Conservation (phyloP, 1,140 invertebrate species). For the Trypoxylus dichotomus region DNA sequence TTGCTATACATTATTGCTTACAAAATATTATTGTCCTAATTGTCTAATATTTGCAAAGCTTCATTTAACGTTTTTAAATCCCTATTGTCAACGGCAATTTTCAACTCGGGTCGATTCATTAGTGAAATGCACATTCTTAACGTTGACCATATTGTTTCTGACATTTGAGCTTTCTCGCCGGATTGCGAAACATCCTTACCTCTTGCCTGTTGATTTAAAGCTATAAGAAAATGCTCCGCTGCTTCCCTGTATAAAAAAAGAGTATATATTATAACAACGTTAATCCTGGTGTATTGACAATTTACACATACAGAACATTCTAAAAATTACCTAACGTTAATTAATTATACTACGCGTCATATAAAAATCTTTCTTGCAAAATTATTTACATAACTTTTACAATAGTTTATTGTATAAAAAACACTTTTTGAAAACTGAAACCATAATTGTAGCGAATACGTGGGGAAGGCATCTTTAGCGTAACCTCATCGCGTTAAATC, state of each 20-base stretch:
- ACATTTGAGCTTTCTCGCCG: slow-evolving; percentile 71
- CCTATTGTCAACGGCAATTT: slow-evolving; percentile 72
- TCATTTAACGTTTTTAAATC: slow-evolving; percentile 67
- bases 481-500: no score
- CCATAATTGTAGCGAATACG: no score
- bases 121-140: slow-evolving; percentile 87
- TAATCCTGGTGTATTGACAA: no score
- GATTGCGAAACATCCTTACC: slow-evolving; percentile 62
- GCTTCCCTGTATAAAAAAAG: slow-evolving; percentile 72
- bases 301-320: no score
- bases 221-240: slow-evolving; percentile 91
- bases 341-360: no score
- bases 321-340: no score
- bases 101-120: slow-evolving; percentile 80
- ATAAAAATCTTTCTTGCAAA: no score
- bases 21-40: neutral
- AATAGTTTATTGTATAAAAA: no score
- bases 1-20: neutral
- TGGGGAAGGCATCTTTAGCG: no score
- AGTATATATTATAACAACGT: neutral
- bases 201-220: slow-evolving; percentile 89
- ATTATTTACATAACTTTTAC: no score
- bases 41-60: slow-evolving; percentile 55
- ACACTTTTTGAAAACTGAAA: no score
- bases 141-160: slow-evolving; percentile 93